Conservation (phyloP, 2,888 invertebrate species). For the Anticlea derivata region DNA sequence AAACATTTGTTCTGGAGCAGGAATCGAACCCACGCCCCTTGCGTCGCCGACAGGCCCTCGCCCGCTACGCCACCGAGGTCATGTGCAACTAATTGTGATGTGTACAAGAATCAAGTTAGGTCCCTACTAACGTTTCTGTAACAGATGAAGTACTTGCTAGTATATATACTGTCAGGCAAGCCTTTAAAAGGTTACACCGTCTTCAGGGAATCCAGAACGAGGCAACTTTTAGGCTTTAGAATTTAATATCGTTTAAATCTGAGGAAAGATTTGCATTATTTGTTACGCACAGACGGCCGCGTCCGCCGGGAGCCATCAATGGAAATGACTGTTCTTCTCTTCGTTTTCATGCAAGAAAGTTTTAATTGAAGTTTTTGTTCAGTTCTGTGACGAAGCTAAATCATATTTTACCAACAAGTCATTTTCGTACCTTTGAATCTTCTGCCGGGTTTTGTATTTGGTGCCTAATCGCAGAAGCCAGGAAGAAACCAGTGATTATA, state of each 20-base stretch:
- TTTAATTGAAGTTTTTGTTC: conserved; percentile 22
- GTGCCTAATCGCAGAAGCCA: too few species aligned
- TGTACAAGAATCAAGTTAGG: too few species aligned
- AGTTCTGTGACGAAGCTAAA: conserved; percentile 4
- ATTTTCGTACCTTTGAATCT: not conserved
- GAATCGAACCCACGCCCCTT: too few species aligned
- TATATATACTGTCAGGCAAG: conserved; percentile 6
- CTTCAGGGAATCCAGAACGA: conserved; percentile 31
- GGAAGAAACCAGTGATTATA: too few species aligned
- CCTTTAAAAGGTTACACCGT: conserved; percentile 26
- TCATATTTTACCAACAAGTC: not conserved
- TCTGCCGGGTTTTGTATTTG: not conserved
- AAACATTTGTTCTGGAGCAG: too few species aligned
- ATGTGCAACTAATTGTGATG: too few species aligned
- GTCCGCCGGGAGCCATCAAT: conserved; percentile 22
- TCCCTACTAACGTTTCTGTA: not conserved
- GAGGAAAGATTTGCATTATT: conserved; percentile 38
- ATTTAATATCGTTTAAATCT: conserved; percentile 48
- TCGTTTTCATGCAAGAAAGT: conserved; percentile 18
- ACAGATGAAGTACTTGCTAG: not conserved
- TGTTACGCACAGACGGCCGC: conserved; percentile 20
- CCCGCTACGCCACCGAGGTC: too few species aligned
- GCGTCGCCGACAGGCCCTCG: too few species aligned
- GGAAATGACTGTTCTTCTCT: conserved; percentile 16
- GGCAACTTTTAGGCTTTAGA: conserved; percentile 47